phyloP scores from a whole-genome alignment of 2,113 vertebrate species.

The Synchiropus splendidus region DNA sequence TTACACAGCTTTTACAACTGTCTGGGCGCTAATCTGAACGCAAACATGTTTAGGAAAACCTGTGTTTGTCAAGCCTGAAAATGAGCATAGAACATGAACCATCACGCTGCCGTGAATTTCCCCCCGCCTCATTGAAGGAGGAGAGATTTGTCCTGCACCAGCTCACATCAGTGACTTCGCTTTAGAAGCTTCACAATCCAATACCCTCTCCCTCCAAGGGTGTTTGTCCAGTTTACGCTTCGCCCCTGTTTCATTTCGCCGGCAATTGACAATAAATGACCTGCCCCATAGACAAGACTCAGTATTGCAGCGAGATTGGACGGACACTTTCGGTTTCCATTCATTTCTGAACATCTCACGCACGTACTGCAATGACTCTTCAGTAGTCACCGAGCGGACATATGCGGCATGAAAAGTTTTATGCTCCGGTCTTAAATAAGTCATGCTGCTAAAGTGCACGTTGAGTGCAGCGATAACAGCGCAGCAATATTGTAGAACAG shows the following conservation, averaged over 20 bases:
- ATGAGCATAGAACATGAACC: slow-evolving; percentile 9
- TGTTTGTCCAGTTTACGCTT: slow-evolving; percentile 16
- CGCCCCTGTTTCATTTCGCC: slow-evolving; percentile 18
- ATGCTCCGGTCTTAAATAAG: slow-evolving; percentile 21
- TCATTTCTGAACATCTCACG: slow-evolving; percentile 6
- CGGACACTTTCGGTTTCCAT: not conserved
- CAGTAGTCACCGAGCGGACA: not conserved
- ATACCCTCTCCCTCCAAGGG: slow-evolving; percentile 17
- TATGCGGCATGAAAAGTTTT: not conserved
- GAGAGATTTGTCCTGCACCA: too few species aligned
- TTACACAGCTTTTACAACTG: slow-evolving; percentile 46
- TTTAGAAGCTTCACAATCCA: slow-evolving; percentile 14
- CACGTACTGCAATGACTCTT: not conserved
- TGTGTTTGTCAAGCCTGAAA: not conserved
- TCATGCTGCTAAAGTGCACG: slow-evolving; percentile 10
- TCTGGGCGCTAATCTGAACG: slow-evolving; percentile 8
- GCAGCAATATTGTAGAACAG: slow-evolving; percentile 1
- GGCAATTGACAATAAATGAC: slow-evolving; percentile 37
- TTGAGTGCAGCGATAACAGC: slow-evolving; percentile 1
- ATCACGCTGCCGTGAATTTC: not conserved
- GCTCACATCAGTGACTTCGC: slow-evolving; percentile 5
- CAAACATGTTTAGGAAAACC: too few species aligned
- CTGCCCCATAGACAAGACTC: slow-evolving; percentile 33
- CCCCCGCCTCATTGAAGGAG: too few species aligned
- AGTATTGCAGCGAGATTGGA: slow-evolving; percentile 18